Conservation (phyloP, 2,888 invertebrate genomes). For the Andrena hattorfiana region DNA sequence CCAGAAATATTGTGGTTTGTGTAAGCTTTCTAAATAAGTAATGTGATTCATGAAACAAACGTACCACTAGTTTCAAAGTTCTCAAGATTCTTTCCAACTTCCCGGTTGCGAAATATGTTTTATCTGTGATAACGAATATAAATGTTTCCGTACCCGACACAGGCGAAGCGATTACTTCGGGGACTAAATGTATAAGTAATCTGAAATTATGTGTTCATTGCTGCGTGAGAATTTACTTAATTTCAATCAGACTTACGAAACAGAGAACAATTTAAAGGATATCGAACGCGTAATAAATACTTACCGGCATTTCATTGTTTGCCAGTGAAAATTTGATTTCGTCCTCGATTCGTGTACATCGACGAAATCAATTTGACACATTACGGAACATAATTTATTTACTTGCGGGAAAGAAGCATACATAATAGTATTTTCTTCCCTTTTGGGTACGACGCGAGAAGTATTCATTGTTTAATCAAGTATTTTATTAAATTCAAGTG, state of each 20-base stretch:
- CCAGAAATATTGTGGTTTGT: background rate
- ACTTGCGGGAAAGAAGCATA: slow-evolving; percentile 61
- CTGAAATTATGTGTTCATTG: slow-evolving; percentile 34
- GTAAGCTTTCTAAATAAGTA: background rate
- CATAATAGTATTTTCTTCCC: slow-evolving; percentile 7
- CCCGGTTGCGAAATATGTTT: slow-evolving; percentile 63
- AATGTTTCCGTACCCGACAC: slow-evolving; percentile 63
- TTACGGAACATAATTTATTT: slow-evolving; percentile 71
- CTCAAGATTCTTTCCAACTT: slow-evolving; percentile 68
- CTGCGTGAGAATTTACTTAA: background rate
- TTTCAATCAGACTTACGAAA: background rate
- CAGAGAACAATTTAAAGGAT: background rate
- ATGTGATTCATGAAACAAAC: slow-evolving; percentile 17
- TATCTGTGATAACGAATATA: slow-evolving; percentile 74
- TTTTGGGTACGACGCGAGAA: background rate
- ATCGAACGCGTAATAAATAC: background rate
- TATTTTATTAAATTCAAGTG: background rate
- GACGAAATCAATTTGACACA: slow-evolving; percentile 72
- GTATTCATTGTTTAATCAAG: slow-evolving; percentile 41
- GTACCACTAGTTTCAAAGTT: slow-evolving; percentile 73
- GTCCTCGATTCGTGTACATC: slow-evolving; percentile 74
- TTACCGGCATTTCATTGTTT: slow-evolving; percentile 81
- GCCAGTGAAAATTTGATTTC: slow-evolving; percentile 78
- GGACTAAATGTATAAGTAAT: slow-evolving; percentile 69
- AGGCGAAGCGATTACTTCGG: slow-evolving; percentile 77